Evolutionary conservation across 1,140 invertebrate genomes (phyloP).

Genomic region (Drosophila teissieri): DNA sequence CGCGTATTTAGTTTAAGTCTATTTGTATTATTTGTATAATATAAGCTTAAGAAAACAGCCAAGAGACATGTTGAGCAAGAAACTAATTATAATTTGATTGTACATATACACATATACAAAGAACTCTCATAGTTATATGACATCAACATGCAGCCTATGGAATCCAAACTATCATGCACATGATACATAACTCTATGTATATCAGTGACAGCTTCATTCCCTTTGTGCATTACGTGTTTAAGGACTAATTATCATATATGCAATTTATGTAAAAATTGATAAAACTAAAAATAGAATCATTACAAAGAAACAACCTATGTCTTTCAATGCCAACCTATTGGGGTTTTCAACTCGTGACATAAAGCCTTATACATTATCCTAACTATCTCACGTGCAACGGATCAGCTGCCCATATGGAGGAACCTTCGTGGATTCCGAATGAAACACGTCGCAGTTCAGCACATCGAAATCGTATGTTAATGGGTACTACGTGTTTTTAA

Average conservation of each 20-base stretch:
- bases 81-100: constrained; percentile 59
- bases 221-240: constrained; percentile 56
- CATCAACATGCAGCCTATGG: constrained; percentile 51
- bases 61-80: constrained; percentile 26
- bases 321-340: constrained; percentile 1
- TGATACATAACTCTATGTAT: constrained; percentile 56
- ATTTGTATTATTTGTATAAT: constrained; percentile 83
- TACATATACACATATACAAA: constrained; percentile 62
- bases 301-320: constrained; percentile 37
- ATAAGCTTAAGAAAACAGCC: constrained; percentile 49
- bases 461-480: no score
- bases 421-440: no score
- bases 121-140: constrained; percentile 50
- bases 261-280: constrained; percentile 61
- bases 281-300: constrained; percentile 71
- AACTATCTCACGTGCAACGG: no score
- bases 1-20: constrained; percentile 58
- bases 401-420: no score
- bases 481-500: no score
- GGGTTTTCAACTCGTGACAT: neutral
- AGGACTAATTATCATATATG: constrained; percentile 45
- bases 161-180: constrained; percentile 44
- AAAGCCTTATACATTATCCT: no score
- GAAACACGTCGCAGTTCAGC: no score
- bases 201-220: constrained; percentile 57